Percentiles rank a stretch among this genome's conserved stretches.
Evolutionary conservation across 2,888 invertebrate species (phyloP).

Genomic region (Thelaira solivaga): DNA sequence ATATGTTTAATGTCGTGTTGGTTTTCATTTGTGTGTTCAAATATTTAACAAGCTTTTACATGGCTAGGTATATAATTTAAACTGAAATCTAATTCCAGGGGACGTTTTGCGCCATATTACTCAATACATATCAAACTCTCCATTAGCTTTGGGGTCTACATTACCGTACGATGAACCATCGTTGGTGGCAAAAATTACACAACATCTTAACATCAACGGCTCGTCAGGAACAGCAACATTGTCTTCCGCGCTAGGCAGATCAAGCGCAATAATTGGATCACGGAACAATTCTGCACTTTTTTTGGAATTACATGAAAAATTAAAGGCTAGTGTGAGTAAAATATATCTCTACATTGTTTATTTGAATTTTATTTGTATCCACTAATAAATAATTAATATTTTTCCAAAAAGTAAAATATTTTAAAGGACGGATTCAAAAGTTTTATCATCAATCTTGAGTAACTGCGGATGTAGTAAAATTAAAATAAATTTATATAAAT

Average conservation of each 20-base stretch:
- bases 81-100: slow-evolving; percentile 59
- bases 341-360: neutral
- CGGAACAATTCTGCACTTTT: slow-evolving; percentile 67
- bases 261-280: slow-evolving; percentile 37
- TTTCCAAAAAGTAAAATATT: too few relatives aligned
- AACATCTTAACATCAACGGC: slow-evolving; percentile 65
- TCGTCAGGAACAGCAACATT: slow-evolving; percentile 21
- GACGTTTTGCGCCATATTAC: slow-evolving; percentile 70
- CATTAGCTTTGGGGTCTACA: slow-evolving; percentile 67
- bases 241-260: slow-evolving; percentile 8
- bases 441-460: too few relatives aligned
- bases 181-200: slow-evolving; percentile 68
- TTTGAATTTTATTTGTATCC: too few relatives aligned
- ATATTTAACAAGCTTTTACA: neutral
- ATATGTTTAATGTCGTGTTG: slow-evolving; percentile 27
- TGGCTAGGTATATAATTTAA: neutral
- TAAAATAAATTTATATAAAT: too few relatives aligned
- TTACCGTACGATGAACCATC: slow-evolving; percentile 70
- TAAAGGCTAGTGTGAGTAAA: slow-evolving; percentile 69
- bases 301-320: slow-evolving; percentile 69
- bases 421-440: too few relatives aligned
- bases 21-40: slow-evolving; percentile 40
- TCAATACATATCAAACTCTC: slow-evolving; percentile 70
- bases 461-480: too few relatives aligned
- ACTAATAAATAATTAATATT: too few relatives aligned